These are phyloP conservation scores for Columba janthina DNA, from an alignment of 2,113 vertebrate genomes.

Conservation along the genomic window DNA sequence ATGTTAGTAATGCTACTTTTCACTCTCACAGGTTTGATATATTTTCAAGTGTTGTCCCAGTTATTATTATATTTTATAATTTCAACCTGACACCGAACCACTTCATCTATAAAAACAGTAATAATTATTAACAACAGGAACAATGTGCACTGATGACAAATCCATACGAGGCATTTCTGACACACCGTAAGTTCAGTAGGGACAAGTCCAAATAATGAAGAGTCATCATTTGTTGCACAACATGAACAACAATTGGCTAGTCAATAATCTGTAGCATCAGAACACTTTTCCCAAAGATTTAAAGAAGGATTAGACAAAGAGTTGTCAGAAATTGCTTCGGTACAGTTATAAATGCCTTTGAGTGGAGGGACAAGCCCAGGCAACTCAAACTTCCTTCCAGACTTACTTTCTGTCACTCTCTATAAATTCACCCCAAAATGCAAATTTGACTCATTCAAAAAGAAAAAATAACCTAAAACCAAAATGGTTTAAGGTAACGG, in stretches of 20 bases:
- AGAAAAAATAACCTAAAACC: not conserved
- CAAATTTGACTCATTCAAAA: not conserved
- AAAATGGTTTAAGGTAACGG: not conserved
- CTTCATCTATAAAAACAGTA: not conserved
- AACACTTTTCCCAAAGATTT: not conserved
- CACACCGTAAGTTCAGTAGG: not conserved
- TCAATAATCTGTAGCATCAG: not conserved
- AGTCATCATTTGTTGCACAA: not conserved
- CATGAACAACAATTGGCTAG: not conserved
- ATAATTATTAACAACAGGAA: not conserved
- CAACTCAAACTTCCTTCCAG: not conserved
- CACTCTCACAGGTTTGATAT: not conserved
- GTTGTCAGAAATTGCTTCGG: not conserved
- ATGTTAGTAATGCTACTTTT: not conserved
- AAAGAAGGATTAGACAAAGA: not conserved
- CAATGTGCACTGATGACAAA: not conserved
- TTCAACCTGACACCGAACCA: not conserved
- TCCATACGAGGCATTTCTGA: not conserved
- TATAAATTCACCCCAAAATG: not conserved
- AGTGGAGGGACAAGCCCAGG: not conserved
- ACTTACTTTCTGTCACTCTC: not conserved
- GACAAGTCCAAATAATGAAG: not conserved
- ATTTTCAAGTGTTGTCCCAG: not conserved
- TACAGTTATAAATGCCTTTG: not conserved
- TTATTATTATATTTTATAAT: not conserved